Evolutionary conservation across 1,140 invertebrate species (phyloP).

Genomic region (Zaprionus tsacasi): DNA sequence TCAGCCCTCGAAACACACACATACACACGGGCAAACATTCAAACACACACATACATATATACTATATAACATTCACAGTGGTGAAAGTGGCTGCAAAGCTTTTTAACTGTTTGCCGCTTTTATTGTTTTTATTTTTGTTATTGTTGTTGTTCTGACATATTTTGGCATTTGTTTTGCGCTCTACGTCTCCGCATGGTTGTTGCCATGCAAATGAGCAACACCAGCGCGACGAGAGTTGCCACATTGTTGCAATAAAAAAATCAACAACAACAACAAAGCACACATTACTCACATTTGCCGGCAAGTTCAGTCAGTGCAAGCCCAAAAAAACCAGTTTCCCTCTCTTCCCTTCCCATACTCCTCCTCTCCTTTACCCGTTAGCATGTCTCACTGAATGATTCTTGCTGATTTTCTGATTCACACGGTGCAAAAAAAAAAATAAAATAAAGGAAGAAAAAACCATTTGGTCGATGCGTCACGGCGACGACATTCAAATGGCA

Average conservation of each 20-base stretch:
- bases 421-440: conserved; percentile 19
- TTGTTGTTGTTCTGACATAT: conserved; percentile 39
- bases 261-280: conserved; percentile 9
- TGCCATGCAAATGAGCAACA: conserved; percentile 40
- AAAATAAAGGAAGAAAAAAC: not conserved
- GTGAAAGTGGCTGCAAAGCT: conserved; percentile 43
- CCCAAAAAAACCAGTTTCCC: conserved; percentile 34
- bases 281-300: conserved; percentile 17
- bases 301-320: conserved; percentile 44
- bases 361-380: not conserved
- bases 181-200: conserved; percentile 9
- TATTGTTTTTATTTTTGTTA: conserved; percentile 5
- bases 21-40: not conserved
- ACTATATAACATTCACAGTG: conserved; percentile 7
- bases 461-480: conserved; percentile 42
- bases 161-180: conserved; percentile 40
- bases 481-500: conserved; percentile 39
- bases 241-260: conserved; percentile 33
- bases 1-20: conserved; percentile 2
- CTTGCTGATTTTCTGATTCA: conserved; percentile 41
- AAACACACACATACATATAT: conserved; percentile 7
- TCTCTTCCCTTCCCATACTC: not conserved
- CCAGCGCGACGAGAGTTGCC: conserved; percentile 6
- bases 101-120: conserved; percentile 19
- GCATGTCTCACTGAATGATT: conserved; percentile 30